Evolutionary conservation across 2,797 vertebrate species (phyloP), one percentile per base, ranked within the genome.

Genomic region (Eurystomus glaucurus): DNA sequence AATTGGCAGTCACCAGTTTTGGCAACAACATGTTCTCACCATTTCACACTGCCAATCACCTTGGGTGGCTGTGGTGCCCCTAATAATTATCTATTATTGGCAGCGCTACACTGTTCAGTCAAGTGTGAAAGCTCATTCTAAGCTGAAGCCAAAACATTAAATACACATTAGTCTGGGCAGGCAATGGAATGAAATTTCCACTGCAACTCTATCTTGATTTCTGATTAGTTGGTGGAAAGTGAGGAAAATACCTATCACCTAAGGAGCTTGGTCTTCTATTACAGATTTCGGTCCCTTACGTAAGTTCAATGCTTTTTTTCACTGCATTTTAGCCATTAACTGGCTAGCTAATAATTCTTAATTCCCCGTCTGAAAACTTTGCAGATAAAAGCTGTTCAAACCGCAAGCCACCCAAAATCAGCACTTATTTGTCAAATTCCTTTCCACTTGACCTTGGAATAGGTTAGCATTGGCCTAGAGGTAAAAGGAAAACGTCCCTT

Each of bases 81-180:
- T 74, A 97, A 96, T 95, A 97, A 97, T 97, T 92, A 94, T 93
- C 93, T 88, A 79, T 95, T 94, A 97, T 93, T 95, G 97, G 95
- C 93, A 93, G 86, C 25, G 82, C 91, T 96, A 10, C 51, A 1
- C 94, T 94, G 94, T 48, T 93, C 97, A 95, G 81, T 77, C 55
- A 65, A 95, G 92, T 91, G 95, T 91, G 81, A 97, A 94, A 94
- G 95, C 96, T 97, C 92, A 64, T 96, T 97, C 64, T 28, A 95
- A 89, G 86, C 86, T 70, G 80, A 96, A 95, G 92, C 91, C 95
- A 95, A 95, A 96, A 96, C 96, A 97, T 96, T 98, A 97, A 97
- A 96, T 69, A 96, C 92, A 97, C 88, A 90, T 97, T 96, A 96
- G 86, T 83, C 93, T 96, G 92, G 72, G 95, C 90, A 96, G 87